A percentile compares a stretch with the other conserved stretches of the same genome.
Conservation (phyloP, 2,113 vertebrate species). For the Eurystomus gularis region DNA sequence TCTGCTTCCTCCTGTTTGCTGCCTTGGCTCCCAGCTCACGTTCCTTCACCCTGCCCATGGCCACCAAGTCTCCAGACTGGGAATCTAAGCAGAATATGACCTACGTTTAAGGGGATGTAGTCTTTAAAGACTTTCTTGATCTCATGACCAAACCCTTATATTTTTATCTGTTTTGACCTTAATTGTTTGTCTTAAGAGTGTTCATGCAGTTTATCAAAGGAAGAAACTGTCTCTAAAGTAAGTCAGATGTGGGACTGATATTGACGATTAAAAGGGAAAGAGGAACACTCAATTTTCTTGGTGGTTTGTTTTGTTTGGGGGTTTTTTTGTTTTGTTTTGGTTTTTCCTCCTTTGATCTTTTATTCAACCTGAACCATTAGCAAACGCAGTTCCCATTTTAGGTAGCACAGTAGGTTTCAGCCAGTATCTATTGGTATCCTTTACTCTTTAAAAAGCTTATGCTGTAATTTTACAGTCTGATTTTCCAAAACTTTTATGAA, state of each 20-base stretch:
- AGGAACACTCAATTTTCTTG: not conserved
- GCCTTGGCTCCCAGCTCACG: not conserved
- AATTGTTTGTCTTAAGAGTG: not conserved
- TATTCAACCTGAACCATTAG: not conserved
- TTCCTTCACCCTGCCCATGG: not conserved
- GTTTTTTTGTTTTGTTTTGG: no score
- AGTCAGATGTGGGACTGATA: not conserved
- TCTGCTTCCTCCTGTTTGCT: not conserved
- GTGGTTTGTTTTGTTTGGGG: not conserved
- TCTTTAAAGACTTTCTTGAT: not conserved
- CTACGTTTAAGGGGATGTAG: not conserved
- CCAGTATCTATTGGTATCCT: not conserved
- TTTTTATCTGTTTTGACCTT: not conserved
- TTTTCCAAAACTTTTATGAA: not conserved
- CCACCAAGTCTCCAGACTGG: not conserved
- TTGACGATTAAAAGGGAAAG: not conserved
- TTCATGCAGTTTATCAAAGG: not conserved
- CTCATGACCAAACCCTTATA: not conserved
- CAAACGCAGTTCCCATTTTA: not conserved
- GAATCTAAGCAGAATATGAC: not conserved
- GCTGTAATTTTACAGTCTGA: not conserved
- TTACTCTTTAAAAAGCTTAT: not conserved
- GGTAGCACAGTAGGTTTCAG: not conserved
- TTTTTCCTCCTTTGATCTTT: constrained; percentile 2
- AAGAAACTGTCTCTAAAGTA: not conserved